Conservation (phyloP, 1,140 invertebrate genomes). For the Heliconius himera region DNA sequence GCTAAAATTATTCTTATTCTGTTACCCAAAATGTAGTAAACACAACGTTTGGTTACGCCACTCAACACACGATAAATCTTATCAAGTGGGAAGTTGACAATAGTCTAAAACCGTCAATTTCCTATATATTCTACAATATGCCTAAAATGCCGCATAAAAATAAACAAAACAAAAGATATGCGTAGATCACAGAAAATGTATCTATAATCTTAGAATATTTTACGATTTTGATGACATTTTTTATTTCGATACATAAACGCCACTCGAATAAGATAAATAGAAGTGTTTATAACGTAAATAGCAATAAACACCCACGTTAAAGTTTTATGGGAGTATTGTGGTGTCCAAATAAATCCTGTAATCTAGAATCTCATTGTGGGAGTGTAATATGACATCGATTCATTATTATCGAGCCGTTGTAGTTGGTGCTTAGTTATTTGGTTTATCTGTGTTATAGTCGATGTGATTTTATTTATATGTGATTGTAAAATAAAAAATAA, state of each 20-base stretch:
- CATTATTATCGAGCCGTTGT: slow-evolving; percentile 33
- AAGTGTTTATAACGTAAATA: slow-evolving; percentile 48
- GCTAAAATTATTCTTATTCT: too few relatives aligned
- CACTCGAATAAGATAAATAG: slow-evolving; percentile 28
- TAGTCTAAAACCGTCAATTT: too few relatives aligned
- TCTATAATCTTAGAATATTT: slow-evolving; percentile 6
- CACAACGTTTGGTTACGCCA: too few relatives aligned
- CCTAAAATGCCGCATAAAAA: too few relatives aligned
- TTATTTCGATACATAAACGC: slow-evolving; percentile 34
- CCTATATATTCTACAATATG: too few relatives aligned
- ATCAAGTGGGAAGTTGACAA: too few relatives aligned
- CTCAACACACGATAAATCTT: too few relatives aligned
- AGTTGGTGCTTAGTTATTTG: not conserved
- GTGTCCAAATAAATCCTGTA: slow-evolving; percentile 53
- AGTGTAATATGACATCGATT: slow-evolving; percentile 43
- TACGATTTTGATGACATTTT: slow-evolving; percentile 37
- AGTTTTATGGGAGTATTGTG: slow-evolving; percentile 57
- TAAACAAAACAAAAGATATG: too few relatives aligned
- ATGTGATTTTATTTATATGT: not conserved
- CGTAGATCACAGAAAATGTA: not conserved
- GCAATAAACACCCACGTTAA: slow-evolving; percentile 53
- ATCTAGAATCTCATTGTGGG: slow-evolving; percentile 53
- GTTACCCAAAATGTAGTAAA: too few relatives aligned
- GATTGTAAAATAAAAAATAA: not conserved
- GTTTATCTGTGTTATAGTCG: not conserved